These are phyloP conservation scores for Leucophenga montana DNA, from an alignment of 2,888 invertebrate genomes.

Conservation along the genomic window DNA sequence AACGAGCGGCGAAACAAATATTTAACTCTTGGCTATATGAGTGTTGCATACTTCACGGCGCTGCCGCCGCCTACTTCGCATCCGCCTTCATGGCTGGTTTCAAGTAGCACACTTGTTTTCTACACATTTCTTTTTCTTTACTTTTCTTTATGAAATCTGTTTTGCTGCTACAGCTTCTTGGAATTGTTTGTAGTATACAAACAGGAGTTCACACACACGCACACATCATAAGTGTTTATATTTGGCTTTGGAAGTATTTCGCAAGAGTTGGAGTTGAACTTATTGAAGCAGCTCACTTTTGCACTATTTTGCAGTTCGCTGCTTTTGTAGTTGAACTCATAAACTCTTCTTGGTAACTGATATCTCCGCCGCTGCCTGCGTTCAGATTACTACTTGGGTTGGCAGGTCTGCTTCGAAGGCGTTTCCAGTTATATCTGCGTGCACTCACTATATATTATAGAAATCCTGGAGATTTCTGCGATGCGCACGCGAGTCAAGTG, in stretches of 20 bases:
- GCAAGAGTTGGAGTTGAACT: no score
- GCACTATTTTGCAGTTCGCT: no score
- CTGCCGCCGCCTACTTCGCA: background rate
- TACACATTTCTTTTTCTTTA: no score
- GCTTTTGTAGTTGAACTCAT: background rate
- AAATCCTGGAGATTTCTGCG: background rate
- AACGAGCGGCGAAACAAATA: conserved; percentile 54
- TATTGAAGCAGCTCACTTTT: background rate
- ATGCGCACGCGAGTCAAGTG: conserved; percentile 3
- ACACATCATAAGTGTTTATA: conserved; percentile 58
- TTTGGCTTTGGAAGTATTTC: conserved; percentile 54
- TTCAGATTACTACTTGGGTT: background rate
- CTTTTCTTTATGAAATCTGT: conserved; percentile 13
- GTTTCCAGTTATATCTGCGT: background rate
- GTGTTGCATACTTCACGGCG: background rate
- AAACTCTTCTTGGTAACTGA: conserved; percentile 24
- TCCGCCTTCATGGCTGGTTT: no score
- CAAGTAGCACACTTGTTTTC: no score
- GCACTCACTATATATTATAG: background rate
- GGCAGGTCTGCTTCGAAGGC: background rate
- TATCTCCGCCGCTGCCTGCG: background rate
- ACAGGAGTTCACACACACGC: background rate
- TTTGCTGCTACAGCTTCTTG: background rate
- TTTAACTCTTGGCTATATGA: conserved; percentile 51
- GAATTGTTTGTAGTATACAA: background rate